These are phyloP conservation scores for Danaus plexippus DNA, from an alignment of 1,140 invertebrate species.

Conservation along the genomic window DNA sequence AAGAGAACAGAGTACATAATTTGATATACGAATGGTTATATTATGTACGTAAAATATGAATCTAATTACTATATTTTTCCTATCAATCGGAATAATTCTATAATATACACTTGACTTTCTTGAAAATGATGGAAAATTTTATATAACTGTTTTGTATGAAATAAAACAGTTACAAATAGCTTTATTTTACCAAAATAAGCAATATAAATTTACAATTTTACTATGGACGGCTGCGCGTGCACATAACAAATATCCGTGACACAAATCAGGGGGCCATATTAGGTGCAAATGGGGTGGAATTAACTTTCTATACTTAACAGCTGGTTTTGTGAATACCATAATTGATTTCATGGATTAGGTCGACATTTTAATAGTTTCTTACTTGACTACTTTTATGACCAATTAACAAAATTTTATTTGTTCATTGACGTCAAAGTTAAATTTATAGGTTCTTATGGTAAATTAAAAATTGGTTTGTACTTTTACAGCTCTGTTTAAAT, in stretches of 20 bases:
- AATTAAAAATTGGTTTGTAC: neutral
- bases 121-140: too few species aligned
- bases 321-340: slow-evolving; percentile 33
- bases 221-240: slow-evolving; percentile 19
- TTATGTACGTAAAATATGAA: too few species aligned
- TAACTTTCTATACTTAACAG: slow-evolving; percentile 33
- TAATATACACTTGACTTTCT: too few species aligned
- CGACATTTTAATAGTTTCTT: slow-evolving; percentile 27
- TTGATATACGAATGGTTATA: too few species aligned
- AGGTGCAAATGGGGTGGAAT: slow-evolving; percentile 34
- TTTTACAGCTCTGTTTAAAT: too few species aligned
- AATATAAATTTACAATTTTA: too few species aligned
- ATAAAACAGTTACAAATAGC: too few species aligned
- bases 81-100: too few species aligned
- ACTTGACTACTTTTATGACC: slow-evolving; percentile 10
- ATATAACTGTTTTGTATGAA: too few species aligned
- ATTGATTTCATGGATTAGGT: slow-evolving; percentile 33
- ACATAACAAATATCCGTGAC: slow-evolving; percentile 24
- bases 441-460: neutral
- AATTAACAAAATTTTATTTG: slow-evolving; percentile 9
- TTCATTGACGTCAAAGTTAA: neutral
- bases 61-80: too few species aligned
- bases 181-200: too few species aligned
- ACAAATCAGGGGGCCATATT: slow-evolving; percentile 46
- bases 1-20: too few species aligned